phyloP scores from a whole-genome alignment of 2,888 invertebrate genomes.

The Volucella bombylans region DNA sequence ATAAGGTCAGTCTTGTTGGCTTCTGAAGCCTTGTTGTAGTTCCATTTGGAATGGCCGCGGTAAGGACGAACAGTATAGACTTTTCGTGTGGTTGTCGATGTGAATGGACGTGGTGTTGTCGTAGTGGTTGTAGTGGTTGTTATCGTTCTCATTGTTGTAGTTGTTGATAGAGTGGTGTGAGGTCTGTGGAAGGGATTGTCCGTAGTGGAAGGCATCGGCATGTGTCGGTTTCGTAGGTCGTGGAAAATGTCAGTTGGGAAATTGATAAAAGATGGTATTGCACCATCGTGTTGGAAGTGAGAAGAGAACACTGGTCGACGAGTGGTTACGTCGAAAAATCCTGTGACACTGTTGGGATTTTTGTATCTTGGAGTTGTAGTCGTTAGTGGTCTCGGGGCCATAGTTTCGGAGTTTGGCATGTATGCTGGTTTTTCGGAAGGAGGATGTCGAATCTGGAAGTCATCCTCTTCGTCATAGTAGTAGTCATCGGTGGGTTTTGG shows the following conservation, averaged over 20 bases:
- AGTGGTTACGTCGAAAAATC: conserved; percentile 78
- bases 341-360: conserved; percentile 77
- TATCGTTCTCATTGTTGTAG: conserved; percentile 81
- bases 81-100: conserved; percentile 81
- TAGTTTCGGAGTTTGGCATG: conserved; percentile 86
- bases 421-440: conserved; percentile 85
- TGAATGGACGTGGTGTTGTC: conserved; percentile 79
- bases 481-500: conserved; percentile 73
- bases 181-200: conserved; percentile 49
- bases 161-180: conserved; percentile 50
- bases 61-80: conserved; percentile 82
- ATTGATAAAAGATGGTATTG: conserved; percentile 81
- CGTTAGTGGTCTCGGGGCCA: conserved; percentile 80
- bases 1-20: conserved; percentile 79
- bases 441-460: conserved; percentile 84
- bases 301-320: conserved; percentile 77
- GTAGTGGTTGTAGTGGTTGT: conserved; percentile 78
- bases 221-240: conserved; percentile 79
- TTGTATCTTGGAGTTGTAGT: conserved; percentile 48
- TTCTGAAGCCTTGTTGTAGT: conserved; percentile 82
- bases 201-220: conserved; percentile 59
- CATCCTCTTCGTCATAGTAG: conserved; percentile 79
- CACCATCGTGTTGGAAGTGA: conserved; percentile 76
- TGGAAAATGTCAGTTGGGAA: conserved; percentile 82
- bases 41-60: conserved; percentile 83